Conservation (phyloP, 2,888 invertebrate genomes). For the Chromoteleia sp. region DNA sequence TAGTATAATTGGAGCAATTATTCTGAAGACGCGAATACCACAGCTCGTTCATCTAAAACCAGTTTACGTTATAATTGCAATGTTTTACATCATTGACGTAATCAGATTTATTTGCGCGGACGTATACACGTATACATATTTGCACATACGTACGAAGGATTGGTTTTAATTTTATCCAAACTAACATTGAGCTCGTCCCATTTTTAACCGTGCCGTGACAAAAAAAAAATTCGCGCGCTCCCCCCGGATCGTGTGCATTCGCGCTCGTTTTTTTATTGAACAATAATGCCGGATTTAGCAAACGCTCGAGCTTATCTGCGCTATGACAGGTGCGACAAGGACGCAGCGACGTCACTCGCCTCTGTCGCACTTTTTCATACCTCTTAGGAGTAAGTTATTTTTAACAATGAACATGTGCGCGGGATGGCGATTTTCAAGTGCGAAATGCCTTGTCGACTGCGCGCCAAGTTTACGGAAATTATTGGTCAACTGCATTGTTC, state of each 20-base stretch:
- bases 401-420: constrained; percentile 56
- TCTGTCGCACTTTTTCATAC: constrained; percentile 24
- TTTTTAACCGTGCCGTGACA: not conserved
- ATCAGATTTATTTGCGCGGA: constrained; percentile 10
- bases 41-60: too few species aligned
- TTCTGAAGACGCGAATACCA: too few species aligned
- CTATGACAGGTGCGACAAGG: constrained; percentile 48
- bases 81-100: constrained; percentile 31
- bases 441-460: constrained; percentile 30
- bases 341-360: not conserved
- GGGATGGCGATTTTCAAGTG: constrained; percentile 29
- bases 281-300: constrained; percentile 28
- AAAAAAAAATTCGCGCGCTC: constrained; percentile 11
- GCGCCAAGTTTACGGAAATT: constrained; percentile 16
- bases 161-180: constrained; percentile 43
- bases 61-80: constrained; percentile 2
- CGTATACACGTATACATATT: not conserved
- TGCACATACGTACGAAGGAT: not conserved
- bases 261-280: not conserved
- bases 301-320: constrained; percentile 23
- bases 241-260: not conserved
- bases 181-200: constrained; percentile 30
- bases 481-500: not conserved
- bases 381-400: constrained; percentile 50
- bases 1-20: too few species aligned